Base-by-base conservation (phyloP, 2,888 invertebrate species). In the Julus scandinavius region DNA sequence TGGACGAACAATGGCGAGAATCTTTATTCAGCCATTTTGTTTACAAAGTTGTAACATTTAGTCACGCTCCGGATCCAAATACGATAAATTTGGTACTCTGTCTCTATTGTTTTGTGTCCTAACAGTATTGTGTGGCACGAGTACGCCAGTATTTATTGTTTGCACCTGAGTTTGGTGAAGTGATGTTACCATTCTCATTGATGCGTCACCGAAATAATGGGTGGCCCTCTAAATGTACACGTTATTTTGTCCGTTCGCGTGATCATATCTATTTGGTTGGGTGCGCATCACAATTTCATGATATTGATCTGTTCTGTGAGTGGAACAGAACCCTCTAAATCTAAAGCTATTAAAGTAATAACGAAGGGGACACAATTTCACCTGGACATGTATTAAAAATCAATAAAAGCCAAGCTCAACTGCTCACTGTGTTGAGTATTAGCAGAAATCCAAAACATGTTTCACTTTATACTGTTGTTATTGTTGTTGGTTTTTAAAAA, bases 281-380 rank as follows among this genome's bases (percentile, higher is more conserved):
- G 72, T 7, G 72, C 72, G 72, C 72, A 72, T 72, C 72, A 72
- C 72, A 72, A 72, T 72, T 72, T 72, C 20, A 72, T 72, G 72
- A 72, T 72, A 72, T 72, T 72, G 72, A 72, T 72, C 72, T 72
- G 72, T 72, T 20, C 29, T 72, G 72, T 72, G 29, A 72, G 72
- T 72, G 72, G 29, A 72, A 72, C 29, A 72, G 72, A 72, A 7
- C 0, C 72, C 72, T 72, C 72, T 72, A 72, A 72, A 72, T 72
- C 20, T 72, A 72, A 72, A 72, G 72, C 72, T 72, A 72, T 72
- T 72, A 72, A 72, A 72, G 72, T 72, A 72, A 72, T 72, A 72
- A 72, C 72, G 72, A 72, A 9, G 72, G 72, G 72, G 72, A 72
- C 72, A 72, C 11, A 72, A 72, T 29, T 29, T 72, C 72, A 72